Conservation (phyloP, 2,888 invertebrate genomes). For the Agonopterix subpropinquella region DNA sequence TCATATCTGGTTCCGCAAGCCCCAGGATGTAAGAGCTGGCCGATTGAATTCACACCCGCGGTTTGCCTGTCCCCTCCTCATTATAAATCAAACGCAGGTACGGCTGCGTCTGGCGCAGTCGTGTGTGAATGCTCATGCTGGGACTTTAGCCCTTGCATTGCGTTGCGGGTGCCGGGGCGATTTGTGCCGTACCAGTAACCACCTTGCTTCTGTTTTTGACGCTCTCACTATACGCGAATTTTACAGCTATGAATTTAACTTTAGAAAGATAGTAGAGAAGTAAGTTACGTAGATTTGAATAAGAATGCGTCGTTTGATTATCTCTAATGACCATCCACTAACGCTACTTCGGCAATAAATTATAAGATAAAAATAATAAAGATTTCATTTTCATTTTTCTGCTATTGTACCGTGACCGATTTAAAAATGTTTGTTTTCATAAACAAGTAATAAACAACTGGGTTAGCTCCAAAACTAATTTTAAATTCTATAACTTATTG, state of each 20-base stretch:
- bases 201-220: background rate
- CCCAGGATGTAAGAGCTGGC: slow-evolving; percentile 46
- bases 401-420: slow-evolving; percentile 36
- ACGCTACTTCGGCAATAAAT: slow-evolving; percentile 43
- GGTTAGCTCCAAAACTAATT: slow-evolving; percentile 34
- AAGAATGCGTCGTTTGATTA: slow-evolving; percentile 22
- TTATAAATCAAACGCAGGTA: slow-evolving; percentile 74
- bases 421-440: slow-evolving; percentile 47
- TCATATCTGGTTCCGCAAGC: slow-evolving; percentile 31
- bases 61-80: slow-evolving; percentile 59
- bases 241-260: background rate
- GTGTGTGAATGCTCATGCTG: slow-evolving; percentile 42
- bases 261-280: background rate
- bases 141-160: slow-evolving; percentile 21
- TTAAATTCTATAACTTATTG: slow-evolving; percentile 33
- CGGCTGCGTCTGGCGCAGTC: slow-evolving; percentile 57
- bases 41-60: slow-evolving; percentile 65
- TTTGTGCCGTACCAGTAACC: slow-evolving; percentile 19
- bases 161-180: slow-evolving; percentile 26
- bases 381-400: slow-evolving; percentile 36
- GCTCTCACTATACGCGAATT: background rate
- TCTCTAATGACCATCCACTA: slow-evolving; percentile 29
- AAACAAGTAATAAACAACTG: slow-evolving; percentile 48
- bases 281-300: slow-evolving; percentile 10
- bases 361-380: slow-evolving; percentile 45